Conservation (phyloP, 53 echinoderm and acorn worm genomes). For the Actinopyga echinites region DNA sequence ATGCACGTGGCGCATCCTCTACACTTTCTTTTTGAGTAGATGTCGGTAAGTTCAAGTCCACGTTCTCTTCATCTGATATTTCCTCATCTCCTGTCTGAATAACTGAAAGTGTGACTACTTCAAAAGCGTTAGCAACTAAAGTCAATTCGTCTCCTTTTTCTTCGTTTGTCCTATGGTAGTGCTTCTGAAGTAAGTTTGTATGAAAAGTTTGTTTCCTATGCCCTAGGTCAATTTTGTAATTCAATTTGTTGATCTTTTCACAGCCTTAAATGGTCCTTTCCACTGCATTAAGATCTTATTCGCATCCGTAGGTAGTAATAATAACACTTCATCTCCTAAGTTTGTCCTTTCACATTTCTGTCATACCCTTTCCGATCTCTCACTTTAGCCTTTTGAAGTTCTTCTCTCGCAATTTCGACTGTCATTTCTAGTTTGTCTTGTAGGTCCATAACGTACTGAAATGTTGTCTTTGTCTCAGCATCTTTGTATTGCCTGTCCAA, state of each 20-base stretch:
- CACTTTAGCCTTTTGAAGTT: conserved; percentile 41
- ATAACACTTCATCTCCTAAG: conserved; percentile 7
- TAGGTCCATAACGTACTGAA: conserved; percentile 56
- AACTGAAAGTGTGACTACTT: not conserved
- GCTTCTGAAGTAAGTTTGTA: not conserved
- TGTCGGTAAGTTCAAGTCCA: not conserved
- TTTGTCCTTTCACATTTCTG: not conserved
- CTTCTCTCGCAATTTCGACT: conserved; percentile 50
- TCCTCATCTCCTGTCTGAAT: not conserved
- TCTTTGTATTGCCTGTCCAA: conserved; percentile 30
- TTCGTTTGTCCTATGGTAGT: not conserved
- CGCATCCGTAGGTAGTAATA: not conserved
- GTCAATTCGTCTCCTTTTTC: not conserved
- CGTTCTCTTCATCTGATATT: not conserved
- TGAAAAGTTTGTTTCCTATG: too few species aligned
- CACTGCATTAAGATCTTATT: conserved; percentile 18
- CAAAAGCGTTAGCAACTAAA: not conserved
- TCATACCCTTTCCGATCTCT: conserved; percentile 28
- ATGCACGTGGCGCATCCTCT: not conserved
- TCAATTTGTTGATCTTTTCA: conserved; percentile 7
- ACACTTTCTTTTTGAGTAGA: not conserved
- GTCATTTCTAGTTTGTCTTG: conserved; percentile 38
- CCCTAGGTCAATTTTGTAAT: not conserved
- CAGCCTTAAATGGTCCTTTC: conserved; percentile 22
- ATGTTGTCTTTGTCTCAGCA: conserved; percentile 44